A percentile compares a stretch with the other conserved stretches of the same genome.
These are phyloP conservation scores for Brienomyrus brachyistius DNA, from an alignment of 2,113 vertebrate genomes.

Conservation along the genomic window DNA sequence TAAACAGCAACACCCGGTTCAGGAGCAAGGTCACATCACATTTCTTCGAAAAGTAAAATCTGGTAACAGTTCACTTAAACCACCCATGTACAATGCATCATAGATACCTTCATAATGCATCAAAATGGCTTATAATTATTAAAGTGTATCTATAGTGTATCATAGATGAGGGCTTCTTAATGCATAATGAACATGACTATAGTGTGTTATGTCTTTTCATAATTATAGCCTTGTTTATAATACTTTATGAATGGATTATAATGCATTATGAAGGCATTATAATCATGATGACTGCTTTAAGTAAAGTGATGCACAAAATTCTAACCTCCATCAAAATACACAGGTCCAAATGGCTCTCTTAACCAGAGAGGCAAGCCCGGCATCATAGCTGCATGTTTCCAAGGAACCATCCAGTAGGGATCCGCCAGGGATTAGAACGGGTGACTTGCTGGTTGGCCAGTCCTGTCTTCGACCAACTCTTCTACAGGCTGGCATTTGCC, in stretches of 20 bases:
- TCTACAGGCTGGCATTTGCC: not conserved
- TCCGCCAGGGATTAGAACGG: not conserved
- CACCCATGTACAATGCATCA: no score
- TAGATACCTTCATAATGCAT: no score
- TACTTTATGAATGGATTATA: no score
- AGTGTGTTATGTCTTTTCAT: no score
- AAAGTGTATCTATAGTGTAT: no score
- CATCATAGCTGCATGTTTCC: not conserved
- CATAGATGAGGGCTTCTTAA: no score
- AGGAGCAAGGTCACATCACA: not conserved
- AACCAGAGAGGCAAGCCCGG: not conserved
- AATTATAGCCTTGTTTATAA: no score
- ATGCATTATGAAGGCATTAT: no score
- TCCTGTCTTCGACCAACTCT: not conserved
- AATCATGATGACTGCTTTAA: no score
- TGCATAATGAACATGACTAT: no score
- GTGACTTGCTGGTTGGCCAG: not conserved
- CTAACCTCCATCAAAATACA: not conserved
- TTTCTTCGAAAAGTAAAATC: not conserved
- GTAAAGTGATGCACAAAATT: not conserved
- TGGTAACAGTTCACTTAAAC: no score
- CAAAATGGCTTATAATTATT: no score
- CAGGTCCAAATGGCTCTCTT: not conserved
- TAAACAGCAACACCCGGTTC: conserved; percentile 24
- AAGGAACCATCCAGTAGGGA: not conserved